Conservation (phyloP, 2,797 vertebrate genomes). For the Lutjanus campechanus region DNA sequence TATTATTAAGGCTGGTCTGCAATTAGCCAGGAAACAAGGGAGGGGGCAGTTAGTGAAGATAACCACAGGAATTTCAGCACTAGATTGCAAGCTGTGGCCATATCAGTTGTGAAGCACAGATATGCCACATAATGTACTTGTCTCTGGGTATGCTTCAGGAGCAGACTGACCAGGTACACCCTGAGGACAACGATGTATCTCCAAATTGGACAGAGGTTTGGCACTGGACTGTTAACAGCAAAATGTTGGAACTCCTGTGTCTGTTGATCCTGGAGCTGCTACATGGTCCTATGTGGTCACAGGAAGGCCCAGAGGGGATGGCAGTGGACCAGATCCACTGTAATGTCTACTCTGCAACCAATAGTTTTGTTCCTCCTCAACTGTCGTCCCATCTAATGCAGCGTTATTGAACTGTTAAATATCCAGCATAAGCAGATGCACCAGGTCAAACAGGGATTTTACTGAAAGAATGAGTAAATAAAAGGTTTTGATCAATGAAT, state of each 20-base stretch:
- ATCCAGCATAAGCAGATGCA: neutral
- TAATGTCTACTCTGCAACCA: constrained; percentile 3
- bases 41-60: neutral
- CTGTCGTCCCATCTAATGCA: neutral
- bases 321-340: neutral
- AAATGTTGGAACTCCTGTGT: neutral
- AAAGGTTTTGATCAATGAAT: too few relatives aligned
- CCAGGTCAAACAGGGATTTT: neutral
- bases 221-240: neutral
- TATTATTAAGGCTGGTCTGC: constrained; percentile 8
- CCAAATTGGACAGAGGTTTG: neutral
- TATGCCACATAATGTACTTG: constrained; percentile 12
- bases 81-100: neutral
- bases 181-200: constrained; percentile 1
- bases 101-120: neutral
- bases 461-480: too few relatives aligned
- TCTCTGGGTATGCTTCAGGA: neutral
- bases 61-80: constrained; percentile 10
- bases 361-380: neutral
- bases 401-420: neutral
- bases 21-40: constrained; percentile 9
- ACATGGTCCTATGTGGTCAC: neutral
- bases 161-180: neutral
- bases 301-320: neutral
- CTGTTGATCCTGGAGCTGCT: neutral